phyloP scores from a whole-genome alignment of 64 coral and sea anemone species.

The Pocillopora damicornis region DNA sequence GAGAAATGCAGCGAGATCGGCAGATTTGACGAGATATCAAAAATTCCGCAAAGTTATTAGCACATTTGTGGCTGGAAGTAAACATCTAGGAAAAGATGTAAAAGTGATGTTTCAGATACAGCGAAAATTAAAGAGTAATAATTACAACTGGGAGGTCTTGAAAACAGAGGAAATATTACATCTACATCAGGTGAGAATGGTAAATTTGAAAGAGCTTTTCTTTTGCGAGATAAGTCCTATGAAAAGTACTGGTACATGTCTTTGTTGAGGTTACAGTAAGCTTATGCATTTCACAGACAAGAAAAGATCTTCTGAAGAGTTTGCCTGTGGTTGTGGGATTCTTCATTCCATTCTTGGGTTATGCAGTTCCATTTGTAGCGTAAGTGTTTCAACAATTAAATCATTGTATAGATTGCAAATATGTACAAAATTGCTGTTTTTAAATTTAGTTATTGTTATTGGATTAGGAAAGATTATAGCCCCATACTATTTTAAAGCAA shows the following conservation, averaged over 20 bases:
- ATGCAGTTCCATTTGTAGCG: conserved; percentile 88
- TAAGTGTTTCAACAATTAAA: conserved; percentile 40
- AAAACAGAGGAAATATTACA: conserved; percentile 81
- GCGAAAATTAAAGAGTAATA: conserved; percentile 64
- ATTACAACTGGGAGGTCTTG: conserved; percentile 71
- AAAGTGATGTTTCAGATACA: conserved; percentile 74
- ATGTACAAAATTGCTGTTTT: too few species aligned
- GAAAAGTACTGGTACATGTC: too few species aligned
- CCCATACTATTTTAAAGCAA: too few species aligned
- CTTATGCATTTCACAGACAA: conserved; percentile 40
- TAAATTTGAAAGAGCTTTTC: not conserved
- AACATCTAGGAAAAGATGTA: conserved; percentile 71
- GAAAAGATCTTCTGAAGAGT: conserved; percentile 78
- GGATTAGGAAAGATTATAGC: too few species aligned
- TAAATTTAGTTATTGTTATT: too few species aligned
- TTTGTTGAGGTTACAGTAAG: not conserved
- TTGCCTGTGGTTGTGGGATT: conserved; percentile 73
- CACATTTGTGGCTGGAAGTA: conserved; percentile 75
- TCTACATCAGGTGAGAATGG: conserved; percentile 63
- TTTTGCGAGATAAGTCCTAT: not conserved
- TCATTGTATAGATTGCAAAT: too few species aligned
- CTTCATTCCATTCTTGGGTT: conserved; percentile 87
- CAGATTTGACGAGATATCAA: conserved; percentile 40
- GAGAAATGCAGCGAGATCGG: conserved; percentile 23
- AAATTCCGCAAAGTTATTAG: conserved; percentile 66